Conservation (phyloP, 23 tunicate genomes). For the Styela plicata region DNA sequence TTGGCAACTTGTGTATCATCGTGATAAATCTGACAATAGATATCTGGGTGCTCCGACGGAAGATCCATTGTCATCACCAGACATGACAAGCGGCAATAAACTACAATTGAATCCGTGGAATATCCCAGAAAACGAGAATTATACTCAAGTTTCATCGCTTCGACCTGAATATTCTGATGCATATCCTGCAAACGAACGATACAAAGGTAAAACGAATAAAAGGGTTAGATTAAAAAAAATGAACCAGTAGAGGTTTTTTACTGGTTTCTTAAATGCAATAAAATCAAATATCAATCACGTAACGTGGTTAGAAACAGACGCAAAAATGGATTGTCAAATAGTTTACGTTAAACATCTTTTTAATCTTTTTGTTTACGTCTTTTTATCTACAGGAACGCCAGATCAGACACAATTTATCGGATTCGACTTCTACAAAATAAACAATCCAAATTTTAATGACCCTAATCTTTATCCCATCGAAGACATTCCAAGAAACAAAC, state of each 20-base stretch:
- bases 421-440: conserved; percentile 75
- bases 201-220: no score
- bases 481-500: conserved; percentile 43
- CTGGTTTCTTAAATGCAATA: background rate
- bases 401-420: conserved; percentile 66
- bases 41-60: conserved; percentile 12
- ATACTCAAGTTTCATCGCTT: background rate
- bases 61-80: background rate
- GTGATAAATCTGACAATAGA: no score
- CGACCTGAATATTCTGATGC: conserved; percentile 10
- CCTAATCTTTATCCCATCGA: conserved; percentile 60
- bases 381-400: conserved; percentile 33
- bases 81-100: background rate
- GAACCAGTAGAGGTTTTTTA: no score
- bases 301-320: no score
- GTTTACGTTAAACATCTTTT: no score
- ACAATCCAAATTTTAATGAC: conserved; percentile 63
- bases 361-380: no score
- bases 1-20: no score
- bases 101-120: conserved; percentile 25
- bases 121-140: background rate
- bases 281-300: background rate
- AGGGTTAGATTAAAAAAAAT: no score
- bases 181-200: conserved; percentile 13
- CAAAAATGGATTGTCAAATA: no score